Evolutionary conservation across 1,140 invertebrate genomes (phyloP), one percentile per base, ranked within the genome.

Genomic region (Vanessa tameamea): DNA sequence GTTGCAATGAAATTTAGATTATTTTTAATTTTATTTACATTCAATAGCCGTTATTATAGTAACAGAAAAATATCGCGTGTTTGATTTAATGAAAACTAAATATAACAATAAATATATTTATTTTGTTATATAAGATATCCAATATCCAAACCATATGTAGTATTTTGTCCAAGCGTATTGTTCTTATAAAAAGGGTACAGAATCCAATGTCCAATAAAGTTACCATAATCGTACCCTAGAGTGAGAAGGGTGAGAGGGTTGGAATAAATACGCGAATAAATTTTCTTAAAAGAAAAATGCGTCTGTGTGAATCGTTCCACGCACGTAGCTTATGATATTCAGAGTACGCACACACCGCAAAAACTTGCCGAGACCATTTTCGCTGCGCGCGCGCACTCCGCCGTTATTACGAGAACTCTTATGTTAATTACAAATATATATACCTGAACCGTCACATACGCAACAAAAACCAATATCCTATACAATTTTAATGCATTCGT

Each of bases 351-450:
- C 70, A 51, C 67, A 20, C 7, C 9, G 64, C 84, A 90, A 90
- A 90, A 90, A 90, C 73, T 80, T 51, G 86, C 47, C 78, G 70
- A 79, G 59, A 72, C 88, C 87, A 85, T 85, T 87, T 89, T 76
- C 77, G 87, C 57, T 69, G 77, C 78, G 84, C 84, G 82, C 82
- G 86, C 85, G 83, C 78, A 78, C 82, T 78, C 77, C 81, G 73
- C 84, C 78, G 85, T 86, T 88, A 89, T 88, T 89, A 86, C 86
- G 84, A 84, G 84, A 89, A 85, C 83, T 80, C 86, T 89, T 87
- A 90, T 90, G 88, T 89, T 90, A 90, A 90, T 89, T 88, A 87
- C 86, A 85, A 86, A 86, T 87, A 90, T 85, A 84, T 85, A 89
- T 83, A 81, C 77, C 77, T 63, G 77, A 73, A 82, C 80, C 80